Conservation (phyloP, 1,140 invertebrate species). For the Euura lappo region DNA sequence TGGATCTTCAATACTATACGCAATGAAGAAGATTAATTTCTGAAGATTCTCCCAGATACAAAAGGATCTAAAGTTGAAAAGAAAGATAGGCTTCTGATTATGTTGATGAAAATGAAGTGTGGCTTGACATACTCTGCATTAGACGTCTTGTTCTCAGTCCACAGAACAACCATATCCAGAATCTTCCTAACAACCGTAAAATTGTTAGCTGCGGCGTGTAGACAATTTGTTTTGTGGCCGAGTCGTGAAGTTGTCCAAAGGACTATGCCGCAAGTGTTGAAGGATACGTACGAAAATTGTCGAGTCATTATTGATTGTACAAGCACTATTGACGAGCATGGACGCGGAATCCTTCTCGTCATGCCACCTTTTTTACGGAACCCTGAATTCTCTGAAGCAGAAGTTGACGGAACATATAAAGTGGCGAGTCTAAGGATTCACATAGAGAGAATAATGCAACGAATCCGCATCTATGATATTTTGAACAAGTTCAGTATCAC, state of each 20-base stretch:
- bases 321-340: slow-evolving; percentile 20
- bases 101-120: slow-evolving; percentile 18
- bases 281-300: no score
- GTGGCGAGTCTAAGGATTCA: slow-evolving; percentile 46
- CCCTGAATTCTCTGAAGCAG: slow-evolving; percentile 33
- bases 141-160: slow-evolving; percentile 8
- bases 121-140: slow-evolving; percentile 13
- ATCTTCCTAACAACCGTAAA: slow-evolving; percentile 13
- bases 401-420: slow-evolving; percentile 41
- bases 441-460: slow-evolving; percentile 43
- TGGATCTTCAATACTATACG: no score
- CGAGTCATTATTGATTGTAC: slow-evolving; percentile 26
- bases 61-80: background rate
- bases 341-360: slow-evolving; percentile 27
- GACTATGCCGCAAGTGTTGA: slow-evolving; percentile 23
- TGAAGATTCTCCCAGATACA: no score
- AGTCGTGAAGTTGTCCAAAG: slow-evolving; percentile 25
- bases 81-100: slow-evolving; percentile 17
- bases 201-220: slow-evolving; percentile 19
- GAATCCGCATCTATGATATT: slow-evolving; percentile 11
- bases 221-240: slow-evolving; percentile 37
- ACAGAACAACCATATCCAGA: slow-evolving; percentile 14
- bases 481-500: slow-evolving; percentile 15
- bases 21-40: no score
- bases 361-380: slow-evolving; percentile 38